Evolutionary conservation across 2,888 invertebrate species (phyloP).

Genomic region (Adineta ricciae): DNA sequence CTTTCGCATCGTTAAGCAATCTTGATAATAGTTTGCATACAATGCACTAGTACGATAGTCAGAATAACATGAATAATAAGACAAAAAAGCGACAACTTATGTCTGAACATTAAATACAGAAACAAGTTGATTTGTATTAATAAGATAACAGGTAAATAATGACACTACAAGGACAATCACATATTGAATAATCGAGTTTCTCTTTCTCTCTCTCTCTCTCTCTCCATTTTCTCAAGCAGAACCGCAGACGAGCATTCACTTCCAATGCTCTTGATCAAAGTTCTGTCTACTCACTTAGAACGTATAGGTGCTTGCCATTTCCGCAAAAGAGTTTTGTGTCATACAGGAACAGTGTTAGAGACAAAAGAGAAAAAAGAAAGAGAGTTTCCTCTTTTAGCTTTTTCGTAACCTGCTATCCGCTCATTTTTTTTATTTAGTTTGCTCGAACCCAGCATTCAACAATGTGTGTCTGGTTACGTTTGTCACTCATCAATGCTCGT

Average conservation of each 20-base stretch:
- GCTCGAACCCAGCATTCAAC: neutral
- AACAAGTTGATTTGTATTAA: neutral
- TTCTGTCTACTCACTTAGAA: neutral
- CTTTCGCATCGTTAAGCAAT: conserved; percentile 7
- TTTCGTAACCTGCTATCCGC: neutral
- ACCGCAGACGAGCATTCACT: neutral
- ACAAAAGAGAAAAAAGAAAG: neutral
- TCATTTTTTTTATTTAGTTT: neutral
- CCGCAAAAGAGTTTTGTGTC: neutral
- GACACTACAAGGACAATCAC: neutral
- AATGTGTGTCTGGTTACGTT: neutral
- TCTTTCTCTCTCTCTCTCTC: too few relatives aligned
- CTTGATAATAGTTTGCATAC: neutral
- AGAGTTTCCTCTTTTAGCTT: neutral
- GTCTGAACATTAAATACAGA: neutral
- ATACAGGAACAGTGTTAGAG: neutral
- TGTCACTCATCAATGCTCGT: conserved; percentile 13
- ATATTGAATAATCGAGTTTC: neutral
- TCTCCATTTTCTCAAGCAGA: neutral
- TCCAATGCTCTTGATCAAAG: neutral
- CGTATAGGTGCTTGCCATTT: neutral
- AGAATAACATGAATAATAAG: neutral
- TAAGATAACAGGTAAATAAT: neutral
- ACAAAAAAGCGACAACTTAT: neutral
- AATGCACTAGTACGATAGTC: neutral